Evolutionary conservation across 2,113 vertebrate genomes (phyloP), one percentile per base, ranked within the genome.

Genomic region (Oostethus manadensis): DNA sequence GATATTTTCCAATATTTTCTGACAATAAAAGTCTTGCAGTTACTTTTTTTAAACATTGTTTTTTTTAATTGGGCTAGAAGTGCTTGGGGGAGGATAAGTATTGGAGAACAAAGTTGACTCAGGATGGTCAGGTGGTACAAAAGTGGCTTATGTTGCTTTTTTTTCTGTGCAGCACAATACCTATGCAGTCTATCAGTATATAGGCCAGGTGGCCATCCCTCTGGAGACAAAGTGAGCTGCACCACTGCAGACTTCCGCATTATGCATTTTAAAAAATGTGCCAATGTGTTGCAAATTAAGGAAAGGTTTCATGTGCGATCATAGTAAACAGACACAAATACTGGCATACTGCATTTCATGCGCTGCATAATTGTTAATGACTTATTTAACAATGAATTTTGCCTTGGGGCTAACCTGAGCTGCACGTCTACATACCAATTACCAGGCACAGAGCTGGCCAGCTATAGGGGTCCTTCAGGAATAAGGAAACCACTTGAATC

Each of bases 401-500:
- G 42, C 22, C 56, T 45, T n/a, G 1, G 13, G 20, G 11, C n/a
- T 22, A 42, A 29, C 51, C 29, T 17, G 13, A 29, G 23, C 43
- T 10, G 46, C 22, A 42, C 7, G 6, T 69, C 48, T 60, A 85
- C 93, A 78, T 88, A 95, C 94, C 92, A 35, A 95, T 90, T 14
- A 93, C 42, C 40, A 96, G 81, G 82, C 93, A 95, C 21, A 80
- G 82, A 29, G 93, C 91, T 2, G 94, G 94, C 93, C 93, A 95
- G 75, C 90, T 94, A 62, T 95, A 93, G 18, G 94, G 93, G 71
- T 96, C 87, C 60, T 92, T 92, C 71, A 94, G 70, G 71, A 96
- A 96, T 68, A 96, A 81, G 26, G 93, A 93, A 54, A 94, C 67
- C 71, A 95, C 90, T 79, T 94, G 91, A 83, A 96, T 92, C 3